phyloP scores from a whole-genome alignment of 1,140 invertebrate genomes.

The Drosophila nannoptera region DNA sequence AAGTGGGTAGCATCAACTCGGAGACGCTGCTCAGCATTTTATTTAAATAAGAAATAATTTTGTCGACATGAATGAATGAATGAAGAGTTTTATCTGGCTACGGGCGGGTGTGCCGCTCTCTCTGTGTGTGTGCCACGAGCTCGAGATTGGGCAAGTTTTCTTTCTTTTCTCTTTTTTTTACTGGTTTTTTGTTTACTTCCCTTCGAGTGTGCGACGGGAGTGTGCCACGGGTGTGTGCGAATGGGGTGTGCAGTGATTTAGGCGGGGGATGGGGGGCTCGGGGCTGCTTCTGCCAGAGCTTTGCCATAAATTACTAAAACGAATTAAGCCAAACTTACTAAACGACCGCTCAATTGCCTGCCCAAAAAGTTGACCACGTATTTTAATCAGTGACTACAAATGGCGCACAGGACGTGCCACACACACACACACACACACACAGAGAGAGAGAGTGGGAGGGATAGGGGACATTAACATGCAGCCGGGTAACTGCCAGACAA shows the following conservation, averaged over 20 bases:
- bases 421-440: neutral
- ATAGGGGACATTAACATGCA: conserved; percentile 69
- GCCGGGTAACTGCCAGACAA: conserved; percentile 43
- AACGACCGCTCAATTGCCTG: conserved; percentile 72
- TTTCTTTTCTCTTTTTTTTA: conserved; percentile 1
- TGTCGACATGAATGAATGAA: conserved; percentile 74
- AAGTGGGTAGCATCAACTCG: conserved; percentile 68
- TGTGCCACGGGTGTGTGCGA: neutral
- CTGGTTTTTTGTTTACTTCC: conserved; percentile 34
- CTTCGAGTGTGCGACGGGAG: neutral
- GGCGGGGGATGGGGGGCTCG: no score
- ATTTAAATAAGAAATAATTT: conserved; percentile 78
- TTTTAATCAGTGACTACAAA: conserved; percentile 68
- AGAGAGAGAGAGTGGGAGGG: conserved; percentile 2
- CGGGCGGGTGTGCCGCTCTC: neutral
- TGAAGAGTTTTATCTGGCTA: conserved; percentile 73
- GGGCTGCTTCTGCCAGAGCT: conserved; percentile 49
- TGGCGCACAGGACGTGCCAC: conserved; percentile 9
- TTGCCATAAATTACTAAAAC: conserved; percentile 75
- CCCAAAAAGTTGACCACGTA: conserved; percentile 74
- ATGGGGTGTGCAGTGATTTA: conserved; percentile 35
- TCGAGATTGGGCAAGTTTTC: conserved; percentile 26
- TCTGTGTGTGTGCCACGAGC: neutral
- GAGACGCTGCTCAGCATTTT: conserved; percentile 59
- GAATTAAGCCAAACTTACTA: conserved; percentile 75